A percentile compares a stretch with the other conserved stretches of the same genome.
Evolutionary conservation across 2,113 vertebrate species (phyloP).

Genomic region (Anhinga rufa): DNA sequence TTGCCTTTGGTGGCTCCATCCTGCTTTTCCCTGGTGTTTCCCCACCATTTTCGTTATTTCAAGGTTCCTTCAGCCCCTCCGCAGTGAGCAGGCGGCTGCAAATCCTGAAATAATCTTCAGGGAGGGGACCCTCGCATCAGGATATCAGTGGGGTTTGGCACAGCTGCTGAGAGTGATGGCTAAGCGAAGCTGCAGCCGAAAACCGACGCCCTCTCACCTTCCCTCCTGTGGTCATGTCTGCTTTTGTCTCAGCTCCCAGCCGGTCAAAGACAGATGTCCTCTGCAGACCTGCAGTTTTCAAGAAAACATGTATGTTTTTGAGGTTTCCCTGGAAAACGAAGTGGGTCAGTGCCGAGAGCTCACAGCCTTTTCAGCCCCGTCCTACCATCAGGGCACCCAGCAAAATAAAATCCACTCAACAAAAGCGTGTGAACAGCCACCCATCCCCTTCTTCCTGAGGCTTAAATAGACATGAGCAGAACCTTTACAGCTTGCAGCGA

Average conservation of each 20-base stretch:
- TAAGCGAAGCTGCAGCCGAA: fast-evolving
- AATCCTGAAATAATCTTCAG: neutral
- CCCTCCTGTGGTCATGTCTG: conserved; percentile 66
- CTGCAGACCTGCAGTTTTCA: conserved; percentile 64
- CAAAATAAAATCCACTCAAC: neutral
- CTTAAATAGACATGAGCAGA: fast-evolving
- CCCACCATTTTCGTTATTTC: neutral
- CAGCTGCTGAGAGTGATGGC: neutral
- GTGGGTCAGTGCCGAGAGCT: neutral
- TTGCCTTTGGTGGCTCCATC: too few relatives aligned
- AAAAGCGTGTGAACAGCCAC: neutral
- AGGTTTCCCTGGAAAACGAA: neutral
- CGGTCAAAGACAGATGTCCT: conserved; percentile 90
- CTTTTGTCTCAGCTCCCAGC: conserved; percentile 85
- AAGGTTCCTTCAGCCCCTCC: neutral
- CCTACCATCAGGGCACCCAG: neutral
- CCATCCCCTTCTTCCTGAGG: neutral
- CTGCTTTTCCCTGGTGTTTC: neutral
- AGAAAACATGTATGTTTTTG: fast-evolving
- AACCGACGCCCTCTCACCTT: conserved; percentile 70
- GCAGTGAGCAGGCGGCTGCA: fast-evolving
- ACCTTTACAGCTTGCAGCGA: fast-evolving
- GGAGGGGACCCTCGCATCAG: too few relatives aligned
- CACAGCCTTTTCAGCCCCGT: neutral
- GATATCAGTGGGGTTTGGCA: neutral